phyloP scores from a whole-genome alignment of 37 sponge, comb jelly and placozoan species.

The Chondrilla cf. caribensis region DNA sequence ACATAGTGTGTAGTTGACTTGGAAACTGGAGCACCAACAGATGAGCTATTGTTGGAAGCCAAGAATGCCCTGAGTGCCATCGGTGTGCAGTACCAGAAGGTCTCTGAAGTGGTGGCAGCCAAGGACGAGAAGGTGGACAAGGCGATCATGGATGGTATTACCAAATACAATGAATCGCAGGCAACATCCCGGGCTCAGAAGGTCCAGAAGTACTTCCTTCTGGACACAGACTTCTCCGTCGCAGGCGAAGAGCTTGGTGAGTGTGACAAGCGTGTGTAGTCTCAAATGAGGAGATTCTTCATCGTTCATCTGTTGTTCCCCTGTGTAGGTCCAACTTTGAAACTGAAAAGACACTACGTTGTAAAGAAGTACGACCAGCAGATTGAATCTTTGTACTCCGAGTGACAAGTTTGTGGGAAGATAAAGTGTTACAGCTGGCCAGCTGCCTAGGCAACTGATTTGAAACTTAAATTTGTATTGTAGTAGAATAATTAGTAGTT shows the following conservation, averaged over 20 bases:
- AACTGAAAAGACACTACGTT: slow-evolving; percentile 65
- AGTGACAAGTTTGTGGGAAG: no score
- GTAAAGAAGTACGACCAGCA: slow-evolving; percentile 56
- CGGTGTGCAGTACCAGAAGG: slow-evolving; percentile 54
- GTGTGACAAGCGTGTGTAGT: neutral
- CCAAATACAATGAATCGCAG: slow-evolving; percentile 49
- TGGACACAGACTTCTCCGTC: slow-evolving; percentile 68
- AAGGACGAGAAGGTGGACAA: slow-evolving; percentile 57
- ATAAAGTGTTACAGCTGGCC: no score
- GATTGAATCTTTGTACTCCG: slow-evolving; percentile 71
- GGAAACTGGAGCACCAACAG: slow-evolving; percentile 66
- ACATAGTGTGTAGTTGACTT: slow-evolving; percentile 81
- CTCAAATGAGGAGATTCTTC: neutral
- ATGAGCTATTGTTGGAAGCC: slow-evolving; percentile 50
- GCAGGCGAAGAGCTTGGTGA: slow-evolving; percentile 81
- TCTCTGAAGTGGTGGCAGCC: slow-evolving; percentile 69
- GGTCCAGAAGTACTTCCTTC: slow-evolving; percentile 69
- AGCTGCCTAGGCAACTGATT: no score
- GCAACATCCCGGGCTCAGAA: slow-evolving; percentile 79
- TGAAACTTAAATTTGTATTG: no score
- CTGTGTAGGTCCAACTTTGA: slow-evolving; percentile 77
- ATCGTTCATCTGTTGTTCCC: no score
- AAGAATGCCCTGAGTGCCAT: slow-evolving; percentile 17
- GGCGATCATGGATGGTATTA: slow-evolving; percentile 75
- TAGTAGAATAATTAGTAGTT: no score